A percentile compares a stretch with the other conserved stretches of the same genome.
phyloP scores from a whole-genome alignment of 2,797 vertebrate genomes.

The Microtus obscurus region DNA sequence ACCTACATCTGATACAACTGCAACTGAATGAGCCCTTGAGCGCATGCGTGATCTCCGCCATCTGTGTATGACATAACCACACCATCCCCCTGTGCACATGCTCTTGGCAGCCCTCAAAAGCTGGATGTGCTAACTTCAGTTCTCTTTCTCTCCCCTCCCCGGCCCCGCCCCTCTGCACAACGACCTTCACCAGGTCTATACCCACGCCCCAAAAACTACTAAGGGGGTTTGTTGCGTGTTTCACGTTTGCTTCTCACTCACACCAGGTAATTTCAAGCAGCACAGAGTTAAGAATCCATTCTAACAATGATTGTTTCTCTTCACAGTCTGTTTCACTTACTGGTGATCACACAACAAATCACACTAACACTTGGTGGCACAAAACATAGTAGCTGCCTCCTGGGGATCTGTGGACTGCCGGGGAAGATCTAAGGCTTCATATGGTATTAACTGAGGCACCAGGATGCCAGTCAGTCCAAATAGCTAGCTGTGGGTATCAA shows the following conservation, averaged over 20 bases:
- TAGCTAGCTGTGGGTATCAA: neutral
- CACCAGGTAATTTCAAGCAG: neutral
- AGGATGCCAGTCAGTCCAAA: neutral
- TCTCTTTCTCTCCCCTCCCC: too few relatives aligned
- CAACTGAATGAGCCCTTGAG: too few relatives aligned
- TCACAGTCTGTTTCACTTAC: neutral
- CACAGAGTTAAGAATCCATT: neutral
- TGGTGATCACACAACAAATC: neutral
- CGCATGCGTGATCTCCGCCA: fast-evolving
- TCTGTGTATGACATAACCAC: too few relatives aligned
- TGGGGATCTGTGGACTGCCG: neutral
- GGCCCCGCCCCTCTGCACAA: too few relatives aligned
- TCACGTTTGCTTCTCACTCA: too few relatives aligned
- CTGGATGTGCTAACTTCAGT: too few relatives aligned
- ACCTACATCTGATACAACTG: too few relatives aligned
- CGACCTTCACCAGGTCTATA: too few relatives aligned
- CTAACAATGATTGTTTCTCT: neutral
- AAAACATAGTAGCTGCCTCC: neutral
- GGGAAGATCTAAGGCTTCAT: neutral
- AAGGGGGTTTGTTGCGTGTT: too few relatives aligned
- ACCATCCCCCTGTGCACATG: too few relatives aligned
- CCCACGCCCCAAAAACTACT: too few relatives aligned
- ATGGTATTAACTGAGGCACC: neutral
- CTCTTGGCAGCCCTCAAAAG: too few relatives aligned
- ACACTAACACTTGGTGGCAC: neutral